A percentile compares a stretch with the other conserved stretches of the same genome.
Evolutionary conservation across 2,797 vertebrate species (phyloP).

Genomic region (Chiloscyllium punctatum): DNA sequence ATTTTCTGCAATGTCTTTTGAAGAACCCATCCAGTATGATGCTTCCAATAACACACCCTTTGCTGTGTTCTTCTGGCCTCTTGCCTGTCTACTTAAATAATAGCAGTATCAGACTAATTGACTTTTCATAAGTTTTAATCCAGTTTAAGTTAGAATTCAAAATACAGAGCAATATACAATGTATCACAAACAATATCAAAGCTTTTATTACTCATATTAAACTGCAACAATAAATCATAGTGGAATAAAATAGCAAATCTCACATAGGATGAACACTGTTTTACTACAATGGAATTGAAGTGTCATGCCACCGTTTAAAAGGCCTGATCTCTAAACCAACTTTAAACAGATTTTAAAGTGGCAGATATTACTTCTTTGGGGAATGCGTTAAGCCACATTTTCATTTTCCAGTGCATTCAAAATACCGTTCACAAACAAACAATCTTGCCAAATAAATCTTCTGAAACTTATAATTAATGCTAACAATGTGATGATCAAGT

Average conservation of each 20-base stretch:
- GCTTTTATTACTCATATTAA: slow-evolving; percentile 36
- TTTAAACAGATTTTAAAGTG: slow-evolving; percentile 11
- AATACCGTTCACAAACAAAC: slow-evolving; percentile 16
- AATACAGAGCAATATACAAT: slow-evolving; percentile 34
- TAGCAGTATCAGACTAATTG: not conserved
- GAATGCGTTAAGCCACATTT: slow-evolving; percentile 17
- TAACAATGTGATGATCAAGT: not conserved
- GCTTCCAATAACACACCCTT: not conserved
- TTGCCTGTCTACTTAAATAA: not conserved
- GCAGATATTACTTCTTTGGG: not conserved
- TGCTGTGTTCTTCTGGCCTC: no score
- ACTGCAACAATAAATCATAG: slow-evolving; percentile 32
- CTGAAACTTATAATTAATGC: slow-evolving; percentile 8
- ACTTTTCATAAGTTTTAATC: slow-evolving; percentile 34
- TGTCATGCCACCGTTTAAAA: slow-evolving; percentile 25
- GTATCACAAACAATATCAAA: slow-evolving; percentile 38
- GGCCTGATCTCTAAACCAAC: not conserved
- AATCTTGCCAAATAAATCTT: not conserved
- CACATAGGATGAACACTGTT: slow-evolving; percentile 32
- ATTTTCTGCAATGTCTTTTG: slow-evolving; percentile 40
- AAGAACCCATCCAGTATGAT: slow-evolving; percentile 26
- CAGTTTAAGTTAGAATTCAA: slow-evolving; percentile 36
- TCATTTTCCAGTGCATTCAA: slow-evolving; percentile 35
- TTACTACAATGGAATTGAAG: slow-evolving; percentile 23
- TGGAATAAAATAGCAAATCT: slow-evolving; percentile 37